Evolutionary conservation across 2,113 vertebrate genomes (phyloP), one percentile per base, ranked within the genome.

Genomic region (Trichomycterus rosablanca): DNA sequence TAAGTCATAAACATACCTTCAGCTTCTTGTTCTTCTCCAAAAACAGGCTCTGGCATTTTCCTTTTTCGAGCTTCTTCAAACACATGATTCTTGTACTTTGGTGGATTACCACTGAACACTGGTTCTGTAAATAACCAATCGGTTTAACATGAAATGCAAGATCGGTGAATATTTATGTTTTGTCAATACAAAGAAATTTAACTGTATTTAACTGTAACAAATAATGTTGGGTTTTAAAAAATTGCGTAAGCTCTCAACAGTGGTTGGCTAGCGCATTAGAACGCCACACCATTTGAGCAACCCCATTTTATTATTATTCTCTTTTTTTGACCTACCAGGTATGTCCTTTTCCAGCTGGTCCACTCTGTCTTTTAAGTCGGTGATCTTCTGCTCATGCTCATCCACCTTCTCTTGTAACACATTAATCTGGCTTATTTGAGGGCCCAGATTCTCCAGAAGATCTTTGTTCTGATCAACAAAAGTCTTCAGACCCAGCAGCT

Each of bases 381-480:
- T 43, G 28, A 80, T 68, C 54, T 76, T 10, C 23, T 67, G 1
- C 6, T 76, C 78, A 3, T 76, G 76, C 22, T 65, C 32, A 2
- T 74, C 26, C 26, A 80, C 71, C 15, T 42, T 68, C 18, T 30
- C 32, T 40, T 75, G 56, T 15, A 77, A 61, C 40, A 53, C 49
- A 8, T 67, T 70, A 28, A 80, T 50, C 19, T 65, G 70, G 18
- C 53, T 11, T 12, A 73, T 16, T 12, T 78, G 63, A 35, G 78
- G 74, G 4, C 49, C 51, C 28, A 80, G 45, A 37, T 63, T 71
- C 56, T 65, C 61, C 63, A 66, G 20, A 10, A 80, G 64, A 68
- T 80, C 74, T 57, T 66, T 71, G 71, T 78, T 78, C 63, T 56
- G 52, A 4, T 71, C 56, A 32, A 80, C 51, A 40, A 80, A 80